These are phyloP conservation scores for Drusus annulatus DNA, from an alignment of 1,140 invertebrate species.

Conservation along the genomic window DNA sequence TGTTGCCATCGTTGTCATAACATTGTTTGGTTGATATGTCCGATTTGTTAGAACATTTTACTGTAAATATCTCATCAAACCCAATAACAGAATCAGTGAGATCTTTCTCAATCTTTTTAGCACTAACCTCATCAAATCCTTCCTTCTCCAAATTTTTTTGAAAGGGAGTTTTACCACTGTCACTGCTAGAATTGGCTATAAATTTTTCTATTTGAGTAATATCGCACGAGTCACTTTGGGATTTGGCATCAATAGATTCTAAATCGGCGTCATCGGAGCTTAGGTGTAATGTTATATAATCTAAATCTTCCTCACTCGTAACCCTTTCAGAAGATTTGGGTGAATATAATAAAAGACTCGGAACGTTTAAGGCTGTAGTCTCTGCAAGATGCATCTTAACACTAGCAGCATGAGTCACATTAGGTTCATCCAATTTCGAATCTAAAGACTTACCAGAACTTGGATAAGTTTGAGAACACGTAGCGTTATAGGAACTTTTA, in stretches of 20 bases:
- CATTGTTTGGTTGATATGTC: too few species aligned
- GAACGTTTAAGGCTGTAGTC: not conserved
- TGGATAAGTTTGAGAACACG: too few species aligned
- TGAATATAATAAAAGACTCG: not conserved
- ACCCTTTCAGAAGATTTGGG: not conserved
- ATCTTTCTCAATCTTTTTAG: constrained; percentile 42
- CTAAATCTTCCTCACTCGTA: constrained; percentile 39
- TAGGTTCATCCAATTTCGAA: too few species aligned
- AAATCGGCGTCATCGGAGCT: constrained; percentile 43
- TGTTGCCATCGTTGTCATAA: too few species aligned
- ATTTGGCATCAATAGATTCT: constrained; percentile 1
- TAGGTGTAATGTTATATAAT: constrained; percentile 36
- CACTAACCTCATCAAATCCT: constrained; percentile 32
- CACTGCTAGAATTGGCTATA: constrained; percentile 11
- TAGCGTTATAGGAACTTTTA: too few species aligned
- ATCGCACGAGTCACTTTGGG: not conserved
- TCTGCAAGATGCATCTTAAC: not conserved
- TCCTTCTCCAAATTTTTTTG: constrained; percentile 53
- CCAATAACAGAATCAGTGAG: constrained; percentile 27
- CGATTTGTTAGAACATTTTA: not conserved
- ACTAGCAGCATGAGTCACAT: not conserved
- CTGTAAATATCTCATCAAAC: constrained; percentile 7
- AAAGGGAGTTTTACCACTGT: constrained; percentile 40
- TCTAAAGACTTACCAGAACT: too few species aligned
- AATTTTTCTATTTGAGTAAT: constrained; percentile 26